These are phyloP conservation scores for Hippocampus mohnikei DNA, from an alignment of 2,113 vertebrate species.

Conservation along the genomic window DNA sequence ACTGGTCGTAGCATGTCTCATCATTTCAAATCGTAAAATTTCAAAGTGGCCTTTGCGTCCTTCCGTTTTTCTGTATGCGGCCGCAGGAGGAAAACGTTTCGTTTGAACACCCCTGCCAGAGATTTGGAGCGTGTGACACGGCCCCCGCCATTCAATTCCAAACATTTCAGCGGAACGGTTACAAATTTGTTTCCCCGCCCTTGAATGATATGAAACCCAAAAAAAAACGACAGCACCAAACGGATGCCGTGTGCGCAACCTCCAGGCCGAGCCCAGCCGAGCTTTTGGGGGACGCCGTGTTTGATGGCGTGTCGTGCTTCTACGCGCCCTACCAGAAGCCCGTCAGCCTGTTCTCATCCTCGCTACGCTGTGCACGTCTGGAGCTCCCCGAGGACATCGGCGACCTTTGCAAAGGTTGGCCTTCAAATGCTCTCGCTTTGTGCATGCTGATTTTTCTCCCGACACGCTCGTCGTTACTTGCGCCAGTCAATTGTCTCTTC, in stretches of 20 bases:
- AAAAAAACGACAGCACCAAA: neutral
- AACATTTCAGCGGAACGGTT: neutral
- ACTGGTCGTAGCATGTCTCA: too few relatives aligned
- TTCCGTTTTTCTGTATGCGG: neutral
- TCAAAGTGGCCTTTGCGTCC: neutral
- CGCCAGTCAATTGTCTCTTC: neutral
- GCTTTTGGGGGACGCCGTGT: constrained; percentile 79
- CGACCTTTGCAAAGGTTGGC: constrained; percentile 85
- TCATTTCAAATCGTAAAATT: too few relatives aligned
- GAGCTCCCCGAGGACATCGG: constrained; percentile 90
- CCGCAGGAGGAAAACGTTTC: neutral
- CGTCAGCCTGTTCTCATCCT: constrained; percentile 86
- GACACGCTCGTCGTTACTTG: neutral
- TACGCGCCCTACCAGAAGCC: constrained; percentile 80
- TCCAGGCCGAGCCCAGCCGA: constrained; percentile 82
- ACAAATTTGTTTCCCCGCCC: neutral
- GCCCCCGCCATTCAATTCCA: neutral
- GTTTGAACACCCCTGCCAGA: neutral
- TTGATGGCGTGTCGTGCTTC: constrained; percentile 76
- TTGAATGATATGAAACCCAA: too few relatives aligned
- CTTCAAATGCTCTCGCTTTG: neutral
- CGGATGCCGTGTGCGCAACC: neutral
- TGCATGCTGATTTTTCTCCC: neutral
- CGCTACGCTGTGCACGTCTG: constrained; percentile 85
- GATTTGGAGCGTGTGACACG: neutral